These are phyloP conservation scores for Steromphala cineraria DNA, from an alignment of 2,888 invertebrate genomes.

Conservation along the genomic window DNA sequence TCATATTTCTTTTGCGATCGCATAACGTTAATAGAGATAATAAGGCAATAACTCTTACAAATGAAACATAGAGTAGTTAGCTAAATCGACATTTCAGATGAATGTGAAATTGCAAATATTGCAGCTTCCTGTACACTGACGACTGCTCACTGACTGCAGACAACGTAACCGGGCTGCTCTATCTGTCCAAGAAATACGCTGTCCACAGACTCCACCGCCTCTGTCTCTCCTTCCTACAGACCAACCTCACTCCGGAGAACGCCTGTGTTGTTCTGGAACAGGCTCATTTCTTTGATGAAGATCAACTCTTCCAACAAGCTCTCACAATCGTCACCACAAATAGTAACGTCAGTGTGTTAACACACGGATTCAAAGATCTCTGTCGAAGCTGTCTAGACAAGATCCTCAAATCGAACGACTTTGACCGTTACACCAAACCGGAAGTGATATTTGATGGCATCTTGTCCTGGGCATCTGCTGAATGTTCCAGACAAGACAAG, in stretches of 20 bases:
- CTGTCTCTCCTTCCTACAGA: background rate
- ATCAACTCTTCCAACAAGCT: background rate
- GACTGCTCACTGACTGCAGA: background rate
- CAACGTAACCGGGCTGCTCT: slow-evolving; percentile 3
- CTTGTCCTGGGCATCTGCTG: background rate
- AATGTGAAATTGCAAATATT: no score
- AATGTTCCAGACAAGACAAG: background rate
- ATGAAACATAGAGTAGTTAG: no score
- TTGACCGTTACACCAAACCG: background rate
- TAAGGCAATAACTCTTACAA: no score
- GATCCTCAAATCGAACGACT: background rate
- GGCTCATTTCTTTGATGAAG: slow-evolving; percentile 6
- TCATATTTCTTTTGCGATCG: no score
- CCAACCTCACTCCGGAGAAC: background rate
- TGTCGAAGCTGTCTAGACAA: background rate
- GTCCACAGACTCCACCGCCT: background rate
- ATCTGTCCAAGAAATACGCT: slow-evolving; percentile 21
- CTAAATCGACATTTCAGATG: no score
- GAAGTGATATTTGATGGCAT: background rate
- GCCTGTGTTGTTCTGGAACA: slow-evolving; percentile 20
- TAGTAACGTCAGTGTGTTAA: background rate
- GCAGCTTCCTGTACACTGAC: background rate
- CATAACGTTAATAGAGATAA: no score
- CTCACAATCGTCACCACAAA: background rate
- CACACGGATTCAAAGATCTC: background rate